Evolutionary conservation across 1,140 invertebrate species (phyloP).

Genomic region (Brachionus plicatilis): DNA sequence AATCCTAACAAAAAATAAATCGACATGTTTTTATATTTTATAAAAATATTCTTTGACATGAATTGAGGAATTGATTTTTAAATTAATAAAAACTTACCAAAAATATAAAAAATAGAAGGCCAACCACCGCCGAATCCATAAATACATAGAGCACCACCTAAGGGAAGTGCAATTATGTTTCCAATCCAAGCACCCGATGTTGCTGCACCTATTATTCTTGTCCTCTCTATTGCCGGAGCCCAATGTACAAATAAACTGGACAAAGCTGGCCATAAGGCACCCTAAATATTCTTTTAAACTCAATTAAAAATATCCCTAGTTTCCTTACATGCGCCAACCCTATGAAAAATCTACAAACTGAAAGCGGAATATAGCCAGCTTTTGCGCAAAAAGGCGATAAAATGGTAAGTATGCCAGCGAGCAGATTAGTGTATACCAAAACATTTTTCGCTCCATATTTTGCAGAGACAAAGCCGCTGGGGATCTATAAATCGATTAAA

Average conservation of each 20-base stretch:
- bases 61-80: too few relatives aligned
- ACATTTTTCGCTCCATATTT: slow-evolving; percentile 31
- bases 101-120: slow-evolving; percentile 39
- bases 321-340: slow-evolving; percentile 17
- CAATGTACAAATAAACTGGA: slow-evolving; percentile 47
- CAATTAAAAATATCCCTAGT: not conserved
- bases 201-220: slow-evolving; percentile 46
- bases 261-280: slow-evolving; percentile 45
- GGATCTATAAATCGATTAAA: not conserved
- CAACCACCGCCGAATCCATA: slow-evolving; percentile 34
- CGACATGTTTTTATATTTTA: too few relatives aligned
- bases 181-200: slow-evolving; percentile 45
- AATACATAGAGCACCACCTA: slow-evolving; percentile 24
- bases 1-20: too few relatives aligned
- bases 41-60: too few relatives aligned
- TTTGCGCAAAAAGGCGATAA: not conserved
- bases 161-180: slow-evolving; percentile 44
- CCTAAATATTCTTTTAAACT: slow-evolving; percentile 23
- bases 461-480: slow-evolving; percentile 5
- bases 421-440: not conserved
- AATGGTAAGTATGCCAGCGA: not conserved
- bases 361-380: not conserved
- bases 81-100: slow-evolving; percentile 41
- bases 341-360: slow-evolving; percentile 12
- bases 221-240: slow-evolving; percentile 50